A percentile compares a stretch with the other conserved stretches of the same genome.
Conservation (phyloP, 2,797 vertebrate species). For the Chiloscyllium punctatum region DNA sequence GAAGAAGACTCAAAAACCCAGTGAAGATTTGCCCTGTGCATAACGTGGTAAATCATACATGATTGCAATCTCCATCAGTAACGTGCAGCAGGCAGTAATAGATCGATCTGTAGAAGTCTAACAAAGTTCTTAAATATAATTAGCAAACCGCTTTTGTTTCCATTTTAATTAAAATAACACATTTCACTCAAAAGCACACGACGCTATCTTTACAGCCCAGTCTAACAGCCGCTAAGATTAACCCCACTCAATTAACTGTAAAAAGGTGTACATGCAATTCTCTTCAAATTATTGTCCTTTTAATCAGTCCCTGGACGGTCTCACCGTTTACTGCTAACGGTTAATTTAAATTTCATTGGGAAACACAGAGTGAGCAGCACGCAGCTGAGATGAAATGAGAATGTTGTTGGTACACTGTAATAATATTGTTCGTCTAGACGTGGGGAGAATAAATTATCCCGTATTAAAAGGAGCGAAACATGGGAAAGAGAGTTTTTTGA, state of each 20-base stretch:
- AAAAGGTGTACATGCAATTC: conserved; percentile 49
- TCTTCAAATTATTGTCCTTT: conserved; percentile 53
- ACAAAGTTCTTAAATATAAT: conserved; percentile 31
- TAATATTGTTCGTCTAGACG: conserved; percentile 78
- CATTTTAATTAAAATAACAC: conserved; percentile 36
- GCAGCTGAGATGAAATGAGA: conserved; percentile 53
- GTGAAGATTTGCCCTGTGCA: neutral
- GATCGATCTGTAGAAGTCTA: neutral
- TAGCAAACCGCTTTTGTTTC: conserved; percentile 24
- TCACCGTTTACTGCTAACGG: conserved; percentile 47
- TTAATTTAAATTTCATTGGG: conserved; percentile 69
- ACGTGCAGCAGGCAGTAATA: conserved; percentile 25
- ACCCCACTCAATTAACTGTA: conserved; percentile 48
- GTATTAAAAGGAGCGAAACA: conserved; percentile 64
- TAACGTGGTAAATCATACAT: neutral
- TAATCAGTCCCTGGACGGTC: conserved; percentile 53
- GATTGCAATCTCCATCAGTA: conserved; percentile 13
- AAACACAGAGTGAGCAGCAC: conserved; percentile 66
- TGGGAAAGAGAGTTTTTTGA: conserved; percentile 56
- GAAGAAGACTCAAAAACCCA: neutral
- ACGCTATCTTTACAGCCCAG: conserved; percentile 24
- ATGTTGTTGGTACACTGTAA: conserved; percentile 58
- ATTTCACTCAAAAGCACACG: conserved; percentile 39
- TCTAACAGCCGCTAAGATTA: conserved; percentile 41
- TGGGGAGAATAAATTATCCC: conserved; percentile 72